Conservation (phyloP, 2,888 invertebrate genomes). For the Zhuqinia jingwanae region DNA sequence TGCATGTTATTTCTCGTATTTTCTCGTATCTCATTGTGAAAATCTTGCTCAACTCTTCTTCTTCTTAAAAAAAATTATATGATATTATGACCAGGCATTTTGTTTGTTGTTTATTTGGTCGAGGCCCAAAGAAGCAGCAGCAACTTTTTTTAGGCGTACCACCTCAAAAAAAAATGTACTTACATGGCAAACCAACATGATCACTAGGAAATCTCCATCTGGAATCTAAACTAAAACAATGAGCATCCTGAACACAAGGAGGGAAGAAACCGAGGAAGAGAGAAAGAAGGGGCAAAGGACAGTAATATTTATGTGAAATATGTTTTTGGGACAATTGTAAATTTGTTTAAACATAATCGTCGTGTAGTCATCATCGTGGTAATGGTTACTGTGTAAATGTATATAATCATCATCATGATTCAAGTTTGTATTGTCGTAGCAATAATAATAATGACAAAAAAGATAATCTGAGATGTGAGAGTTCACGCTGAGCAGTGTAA, state of each 20-base stretch:
- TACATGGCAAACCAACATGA: neutral
- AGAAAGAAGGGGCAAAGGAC: neutral
- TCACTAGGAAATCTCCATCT: no score
- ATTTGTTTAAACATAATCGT: constrained; percentile 1
- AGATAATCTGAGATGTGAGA: constrained; percentile 25
- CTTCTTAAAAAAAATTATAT: constrained; percentile 10
- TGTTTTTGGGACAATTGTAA: constrained; percentile 7
- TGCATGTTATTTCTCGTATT: constrained; percentile 6
- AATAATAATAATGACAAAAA: constrained; percentile 15
- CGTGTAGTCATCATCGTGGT: neutral
- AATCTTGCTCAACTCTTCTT: neutral
- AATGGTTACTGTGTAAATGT: neutral
- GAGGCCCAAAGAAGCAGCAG: neutral
- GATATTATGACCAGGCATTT: constrained; percentile 9
- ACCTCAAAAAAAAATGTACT: neutral
- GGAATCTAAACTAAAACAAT: neutral
- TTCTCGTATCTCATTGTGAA: constrained; percentile 12
- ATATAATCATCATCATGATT: neutral
- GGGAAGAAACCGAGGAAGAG: neutral
- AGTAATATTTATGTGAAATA: constrained; percentile 6
- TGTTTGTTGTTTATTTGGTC: neutral
- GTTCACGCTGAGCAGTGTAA: constrained; percentile 28
- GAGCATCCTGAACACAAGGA: neutral
- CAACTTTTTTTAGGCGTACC: neutral
- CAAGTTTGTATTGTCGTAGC: neutral